A percentile compares a stretch with the other conserved stretches of the same genome.
phyloP scores from a whole-genome alignment of 2,797 vertebrate species.

The Sebastes cheni region DNA sequence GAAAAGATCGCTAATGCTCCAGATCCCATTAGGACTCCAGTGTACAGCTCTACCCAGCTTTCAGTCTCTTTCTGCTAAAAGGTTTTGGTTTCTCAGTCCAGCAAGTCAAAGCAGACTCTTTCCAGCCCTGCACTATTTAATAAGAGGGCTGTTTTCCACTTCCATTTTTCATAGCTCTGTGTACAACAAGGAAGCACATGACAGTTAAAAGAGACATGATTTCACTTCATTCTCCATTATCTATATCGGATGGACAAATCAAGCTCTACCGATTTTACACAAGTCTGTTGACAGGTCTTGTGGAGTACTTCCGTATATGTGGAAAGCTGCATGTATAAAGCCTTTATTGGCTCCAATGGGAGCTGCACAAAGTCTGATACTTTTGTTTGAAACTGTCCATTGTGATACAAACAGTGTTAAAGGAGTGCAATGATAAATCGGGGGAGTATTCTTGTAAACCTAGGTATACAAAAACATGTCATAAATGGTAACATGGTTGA shows the following conservation, averaged over 20 bases:
- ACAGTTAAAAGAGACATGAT: not conserved
- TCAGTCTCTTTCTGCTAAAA: not conserved
- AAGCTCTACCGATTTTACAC: not conserved
- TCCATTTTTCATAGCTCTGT: not conserved
- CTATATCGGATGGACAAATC: not conserved
- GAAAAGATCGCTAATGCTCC: not conserved
- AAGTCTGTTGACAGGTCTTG: not conserved
- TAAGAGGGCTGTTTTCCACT: not conserved
- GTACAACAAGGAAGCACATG: not conserved
- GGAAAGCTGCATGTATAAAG: not conserved
- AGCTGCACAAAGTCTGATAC: not conserved
- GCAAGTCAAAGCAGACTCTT: not conserved
- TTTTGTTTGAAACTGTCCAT: not conserved
- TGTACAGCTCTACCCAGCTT: not conserved
- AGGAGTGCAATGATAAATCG: not conserved
- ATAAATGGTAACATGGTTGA: not conserved
- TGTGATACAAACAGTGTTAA: not conserved
- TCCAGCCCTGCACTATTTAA: not conserved
- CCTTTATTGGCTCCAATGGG: not conserved
- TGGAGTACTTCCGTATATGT: not conserved
- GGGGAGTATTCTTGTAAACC: not conserved
- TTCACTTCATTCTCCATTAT: not conserved
- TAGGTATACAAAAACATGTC: not conserved
- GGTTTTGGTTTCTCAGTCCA: not conserved
- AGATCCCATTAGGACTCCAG: not conserved